phyloP scores from a whole-genome alignment of 2,888 invertebrate genomes.

The Epistrophe grossulariae region DNA sequence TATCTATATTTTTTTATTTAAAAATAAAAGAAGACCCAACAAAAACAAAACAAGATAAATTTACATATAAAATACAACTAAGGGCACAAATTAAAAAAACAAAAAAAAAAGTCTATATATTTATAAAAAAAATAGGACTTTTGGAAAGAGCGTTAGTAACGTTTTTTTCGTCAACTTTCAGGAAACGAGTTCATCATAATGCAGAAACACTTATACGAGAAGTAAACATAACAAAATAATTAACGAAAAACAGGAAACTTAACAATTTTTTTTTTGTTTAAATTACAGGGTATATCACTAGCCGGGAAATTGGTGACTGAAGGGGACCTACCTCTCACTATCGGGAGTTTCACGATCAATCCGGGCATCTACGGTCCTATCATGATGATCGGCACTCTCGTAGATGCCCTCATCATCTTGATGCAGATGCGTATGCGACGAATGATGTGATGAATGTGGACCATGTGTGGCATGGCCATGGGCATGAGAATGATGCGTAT shows the following conservation, averaged over 20 bases:
- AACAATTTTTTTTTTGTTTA: slow-evolving; percentile 9
- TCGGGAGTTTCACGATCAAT: slow-evolving; percentile 92
- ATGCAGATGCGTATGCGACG: slow-evolving; percentile 86
- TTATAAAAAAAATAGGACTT: neutral
- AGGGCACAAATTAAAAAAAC: neutral
- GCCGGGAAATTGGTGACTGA: slow-evolving; percentile 71
- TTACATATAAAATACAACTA: slow-evolving; percentile 5
- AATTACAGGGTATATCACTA: slow-evolving; percentile 37
- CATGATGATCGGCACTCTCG: slow-evolving; percentile 92
- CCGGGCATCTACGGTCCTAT: slow-evolving; percentile 88
- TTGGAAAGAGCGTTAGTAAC: slow-evolving; percentile 12
- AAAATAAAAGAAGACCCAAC: neutral
- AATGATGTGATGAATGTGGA: slow-evolving; percentile 85
- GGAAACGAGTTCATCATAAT: slow-evolving; percentile 25
- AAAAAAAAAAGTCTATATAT: slow-evolving; percentile 14
- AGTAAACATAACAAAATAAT: neutral
- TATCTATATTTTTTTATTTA: neutral
- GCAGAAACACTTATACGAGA: slow-evolving; percentile 56
- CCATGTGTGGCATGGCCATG: slow-evolving; percentile 84
- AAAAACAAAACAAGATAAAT: neutral
- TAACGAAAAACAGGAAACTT: slow-evolving; percentile 33
- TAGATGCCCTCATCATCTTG: slow-evolving; percentile 94
- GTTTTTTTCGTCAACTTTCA: slow-evolving; percentile 33
- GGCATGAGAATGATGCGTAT: slow-evolving; percentile 84
- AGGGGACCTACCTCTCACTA: slow-evolving; percentile 91